Conservation (phyloP, 2,888 invertebrate species). For the Drosophila ustulata region DNA sequence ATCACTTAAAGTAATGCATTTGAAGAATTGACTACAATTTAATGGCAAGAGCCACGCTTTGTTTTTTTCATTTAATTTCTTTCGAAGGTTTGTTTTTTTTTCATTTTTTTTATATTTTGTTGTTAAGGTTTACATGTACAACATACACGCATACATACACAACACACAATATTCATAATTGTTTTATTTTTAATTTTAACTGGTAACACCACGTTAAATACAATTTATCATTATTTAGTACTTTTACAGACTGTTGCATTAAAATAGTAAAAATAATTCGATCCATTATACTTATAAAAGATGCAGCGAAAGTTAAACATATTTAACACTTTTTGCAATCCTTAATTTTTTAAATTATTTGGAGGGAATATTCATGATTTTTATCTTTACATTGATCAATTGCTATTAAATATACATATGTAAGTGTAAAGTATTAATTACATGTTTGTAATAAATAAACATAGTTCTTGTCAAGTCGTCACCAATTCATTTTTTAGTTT, state of each 20-base stretch:
- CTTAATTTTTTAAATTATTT: constrained; percentile 84
- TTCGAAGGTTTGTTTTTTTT: background rate
- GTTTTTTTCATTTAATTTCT: constrained; percentile 13
- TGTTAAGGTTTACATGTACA: constrained; percentile 63
- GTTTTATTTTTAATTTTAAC: constrained; percentile 61
- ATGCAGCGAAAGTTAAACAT: constrained; percentile 52
- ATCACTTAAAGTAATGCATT: constrained; percentile 69
- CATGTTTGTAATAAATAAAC: constrained; percentile 50
- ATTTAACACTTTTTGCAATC: constrained; percentile 64
- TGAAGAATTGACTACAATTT: constrained; percentile 78
- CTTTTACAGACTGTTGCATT: constrained; percentile 42
- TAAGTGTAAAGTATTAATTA: constrained; percentile 56
- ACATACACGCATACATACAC: constrained; percentile 77
- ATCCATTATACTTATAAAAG: constrained; percentile 69
- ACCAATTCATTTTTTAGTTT: constrained; percentile 4
- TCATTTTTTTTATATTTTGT: constrained; percentile 18
- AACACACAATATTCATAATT: constrained; percentile 78
- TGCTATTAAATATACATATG: constrained; percentile 43
- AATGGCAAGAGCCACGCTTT: constrained; percentile 73
- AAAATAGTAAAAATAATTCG: constrained; percentile 55
- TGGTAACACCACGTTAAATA: constrained; percentile 77
- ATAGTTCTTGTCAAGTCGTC: constrained; percentile 13
- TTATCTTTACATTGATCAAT: constrained; percentile 63
- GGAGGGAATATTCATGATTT: constrained; percentile 84
- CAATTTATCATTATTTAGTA: constrained; percentile 49